Evolutionary conservation across 1,140 invertebrate species (phyloP).

Genomic region (Batillaria attramentaria): DNA sequence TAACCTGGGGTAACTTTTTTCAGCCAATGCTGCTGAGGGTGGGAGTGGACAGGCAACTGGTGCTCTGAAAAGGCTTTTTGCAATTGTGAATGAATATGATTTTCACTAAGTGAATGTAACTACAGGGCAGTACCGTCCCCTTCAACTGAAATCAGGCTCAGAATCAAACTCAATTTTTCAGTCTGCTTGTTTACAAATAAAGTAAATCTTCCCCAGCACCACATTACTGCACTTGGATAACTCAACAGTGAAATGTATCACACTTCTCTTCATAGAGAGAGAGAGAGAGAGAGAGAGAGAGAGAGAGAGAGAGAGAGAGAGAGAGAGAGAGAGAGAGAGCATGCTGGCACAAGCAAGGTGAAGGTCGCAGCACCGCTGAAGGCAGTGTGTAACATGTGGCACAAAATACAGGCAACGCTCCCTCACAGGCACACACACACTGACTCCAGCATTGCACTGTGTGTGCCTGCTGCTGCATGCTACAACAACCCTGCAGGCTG

Average conservation of each 20-base stretch:
- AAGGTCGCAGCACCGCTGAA: too few relatives aligned
- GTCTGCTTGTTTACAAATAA: neutral
- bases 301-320: neutral
- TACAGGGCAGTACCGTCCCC: neutral
- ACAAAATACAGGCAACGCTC: neutral
- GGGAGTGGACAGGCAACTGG: neutral
- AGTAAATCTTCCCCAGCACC: too few relatives aligned
- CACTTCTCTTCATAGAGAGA: neutral
- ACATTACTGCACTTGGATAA: too few relatives aligned
- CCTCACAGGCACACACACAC: too few relatives aligned
- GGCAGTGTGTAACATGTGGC: too few relatives aligned
- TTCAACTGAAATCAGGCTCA: neutral
- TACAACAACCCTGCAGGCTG: too few relatives aligned
- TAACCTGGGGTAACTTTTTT: neutral
- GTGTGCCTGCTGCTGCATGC: too few relatives aligned
- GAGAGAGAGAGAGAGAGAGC: slow-evolving; percentile 12
- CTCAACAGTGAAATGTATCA: neutral
- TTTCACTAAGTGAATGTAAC: neutral
- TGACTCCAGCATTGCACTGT: too few relatives aligned
- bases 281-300: slow-evolving; percentile 5
- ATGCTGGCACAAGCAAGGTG: too few relatives aligned
- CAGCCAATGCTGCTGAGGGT: neutral
- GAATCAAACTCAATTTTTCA: neutral
- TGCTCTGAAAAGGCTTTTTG: neutral
- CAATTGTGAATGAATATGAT: neutral